Evolutionary conservation across 2,888 invertebrate genomes (phyloP).

Genomic region (Cinara cedri): DNA sequence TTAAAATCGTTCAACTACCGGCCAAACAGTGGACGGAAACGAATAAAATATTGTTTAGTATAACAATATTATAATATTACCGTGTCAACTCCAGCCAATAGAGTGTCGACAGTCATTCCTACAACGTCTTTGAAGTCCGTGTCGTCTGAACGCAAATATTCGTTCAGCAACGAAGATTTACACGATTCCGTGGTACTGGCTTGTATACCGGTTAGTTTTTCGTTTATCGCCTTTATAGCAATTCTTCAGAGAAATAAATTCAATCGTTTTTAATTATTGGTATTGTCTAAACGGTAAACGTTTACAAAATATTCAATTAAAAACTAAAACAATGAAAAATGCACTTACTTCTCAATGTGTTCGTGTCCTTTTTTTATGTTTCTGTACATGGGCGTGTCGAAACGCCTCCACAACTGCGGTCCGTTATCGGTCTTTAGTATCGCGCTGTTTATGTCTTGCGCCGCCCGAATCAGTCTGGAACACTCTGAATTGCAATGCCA

Average conservation of each 20-base stretch:
- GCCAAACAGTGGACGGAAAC: too few species aligned
- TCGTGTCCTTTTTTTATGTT: conserved; percentile 73
- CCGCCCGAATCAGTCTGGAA: conserved; percentile 74
- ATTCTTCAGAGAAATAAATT: conserved; percentile 25
- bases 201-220: conserved; percentile 19
- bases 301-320: too few species aligned
- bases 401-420: conserved; percentile 72
- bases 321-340: too few species aligned
- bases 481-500: conserved; percentile 69
- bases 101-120: conserved; percentile 82
- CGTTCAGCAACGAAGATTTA: conserved; percentile 66
- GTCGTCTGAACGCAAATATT: conserved; percentile 73
- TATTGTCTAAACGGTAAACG: neutral
- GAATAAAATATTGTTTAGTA: neutral
- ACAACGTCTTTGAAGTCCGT: conserved; percentile 79
- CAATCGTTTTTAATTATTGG: neutral
- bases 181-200: neutral
- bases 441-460: conserved; percentile 75
- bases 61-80: conserved; percentile 69
- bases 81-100: conserved; percentile 87
- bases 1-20: neutral
- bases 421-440: conserved; percentile 75
- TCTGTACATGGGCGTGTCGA: conserved; percentile 75
- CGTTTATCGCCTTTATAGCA: neutral
- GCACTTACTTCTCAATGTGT: conserved; percentile 70